These are phyloP conservation scores for Rachycentron canadum DNA, from an alignment of 2,797 vertebrate genomes.

Conservation along the genomic window DNA sequence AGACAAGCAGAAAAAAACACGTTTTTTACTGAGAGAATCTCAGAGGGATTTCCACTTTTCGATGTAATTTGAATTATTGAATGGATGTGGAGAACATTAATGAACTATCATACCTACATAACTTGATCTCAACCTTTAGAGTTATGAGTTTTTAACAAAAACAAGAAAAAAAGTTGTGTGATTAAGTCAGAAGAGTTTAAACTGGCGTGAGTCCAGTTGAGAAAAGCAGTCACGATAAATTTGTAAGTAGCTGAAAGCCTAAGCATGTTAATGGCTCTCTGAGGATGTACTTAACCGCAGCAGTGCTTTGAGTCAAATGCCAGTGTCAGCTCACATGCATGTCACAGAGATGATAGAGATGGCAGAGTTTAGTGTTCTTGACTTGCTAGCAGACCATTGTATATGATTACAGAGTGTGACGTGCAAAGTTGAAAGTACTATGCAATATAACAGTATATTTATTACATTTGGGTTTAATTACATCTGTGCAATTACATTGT, in stretches of 20 bases:
- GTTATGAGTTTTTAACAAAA: neutral
- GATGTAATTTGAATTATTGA: neutral
- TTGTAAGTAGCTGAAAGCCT: neutral
- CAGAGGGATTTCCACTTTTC: neutral
- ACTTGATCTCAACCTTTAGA: neutral
- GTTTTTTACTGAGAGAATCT: neutral
- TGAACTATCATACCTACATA: neutral
- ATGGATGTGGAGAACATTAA: constrained; percentile 20
- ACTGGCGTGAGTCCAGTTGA: neutral
- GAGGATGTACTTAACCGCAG: neutral
- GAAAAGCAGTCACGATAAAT: neutral
- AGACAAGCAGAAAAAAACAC: neutral
- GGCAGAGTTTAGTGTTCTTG: neutral
- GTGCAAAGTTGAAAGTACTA: neutral
- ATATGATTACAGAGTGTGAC: neutral
- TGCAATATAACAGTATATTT: neutral
- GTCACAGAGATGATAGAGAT: neutral
- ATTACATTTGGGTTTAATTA: neutral
- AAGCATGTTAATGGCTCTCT: neutral
- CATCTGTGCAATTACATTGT: no score
- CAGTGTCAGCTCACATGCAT: neutral
- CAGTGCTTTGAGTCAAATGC: neutral
- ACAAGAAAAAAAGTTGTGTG: neutral
- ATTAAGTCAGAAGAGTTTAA: neutral
- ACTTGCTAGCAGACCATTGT: neutral